Base-by-base conservation (phyloP, 1,140 invertebrate species). In the Eumaeus atala region DNA sequence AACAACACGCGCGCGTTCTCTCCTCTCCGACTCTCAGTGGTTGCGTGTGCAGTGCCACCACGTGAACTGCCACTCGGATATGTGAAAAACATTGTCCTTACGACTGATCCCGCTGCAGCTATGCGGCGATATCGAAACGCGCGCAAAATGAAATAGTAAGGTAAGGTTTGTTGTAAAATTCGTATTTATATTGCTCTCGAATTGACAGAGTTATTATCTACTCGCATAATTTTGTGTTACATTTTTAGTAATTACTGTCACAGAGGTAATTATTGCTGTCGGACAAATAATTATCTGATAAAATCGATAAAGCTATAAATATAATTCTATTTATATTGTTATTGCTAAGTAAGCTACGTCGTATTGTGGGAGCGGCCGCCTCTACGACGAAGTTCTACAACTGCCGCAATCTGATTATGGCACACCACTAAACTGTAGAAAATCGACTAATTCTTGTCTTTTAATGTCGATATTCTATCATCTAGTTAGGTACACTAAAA, bases 391-490 rank as follows among this genome's bases (percentile, higher is more conserved):
- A 86, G 82, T 78, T 77, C 70, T 77, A 84, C 64, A 62, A 86
- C 57, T 84, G 76, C 74, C 73, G 78, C 82, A 86, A 84, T 84
- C 82, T 82, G 77, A 84, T 86, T 86, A 86, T 75, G 74, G 82
- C 82, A 76, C 75, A 77, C 78, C 72, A 75, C 77, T 70, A 64
- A 71, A 64, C 66, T 67, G 69, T 63, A 59, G 74, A 68, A 72
- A 61, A 69, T 44, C 37, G 40, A 52, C 49, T 42, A 51, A 51
- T 21, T 56, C 56, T 62, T 64, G 33, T 62, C 60, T 36, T 54
- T 33, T 14, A 7, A 42, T 16, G 17, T 16, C 8, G 21, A 2
- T 28, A 28, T 28, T 28, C 2, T 28, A 28, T 28, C n/a, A n/a
- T n/a, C n/a, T n/a, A n/a, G n/a, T n/a, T 28, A 28, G 21, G 21